Evolutionary conservation across 2,113 vertebrate genomes (phyloP), one percentile per base, ranked within the genome.

Genomic region (Thunnus maccoyii): DNA sequence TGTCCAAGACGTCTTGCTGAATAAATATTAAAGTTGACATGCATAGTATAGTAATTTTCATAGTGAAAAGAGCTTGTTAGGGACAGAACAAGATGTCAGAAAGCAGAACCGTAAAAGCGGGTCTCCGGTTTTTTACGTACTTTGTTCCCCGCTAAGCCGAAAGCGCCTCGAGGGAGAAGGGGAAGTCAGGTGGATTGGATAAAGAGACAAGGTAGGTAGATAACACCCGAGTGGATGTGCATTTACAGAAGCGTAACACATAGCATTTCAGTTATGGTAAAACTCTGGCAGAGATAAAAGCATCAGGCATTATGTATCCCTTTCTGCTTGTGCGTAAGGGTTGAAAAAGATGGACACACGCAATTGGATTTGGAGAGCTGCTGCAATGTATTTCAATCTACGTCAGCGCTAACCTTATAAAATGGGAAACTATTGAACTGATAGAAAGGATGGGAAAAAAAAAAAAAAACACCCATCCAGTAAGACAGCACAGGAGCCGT

Each of bases 281-380:
- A 78, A 69, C 72, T 85, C 66, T 1, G 41, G 54, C 61, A 16
- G 62, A 78, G 84, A 88, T 84, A 86, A 85, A 91, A 86, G 79
- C 78, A 65, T 64, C 22, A 56, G 36, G 51, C 64, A 55, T 83
- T 72, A 69, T 68, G 64, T 79, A 84, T 58, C 73, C 58, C 50
- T 61, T 57, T 84, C 41, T 73, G 86, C 72, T 61, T 54, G 30
- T 60, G 77, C 67, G 70, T 67, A 46, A 68, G 20, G 63, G 30
- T 10, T 80, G 61, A 67, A 72, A 69, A 78, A 83, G 74, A 93
- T 22, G 76, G 83, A 86, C 68, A 41, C 56, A 36, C 66, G n/a
- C 78, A 89, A 85, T 83, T 86, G 76, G 84, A 90, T 89, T 88
- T 83, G 76, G 69, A 87, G 70, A 88, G 85, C 57, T 17, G 56